These are phyloP conservation scores for Chorisops tibialis DNA, from an alignment of 2,888 invertebrate genomes.

Conservation along the genomic window DNA sequence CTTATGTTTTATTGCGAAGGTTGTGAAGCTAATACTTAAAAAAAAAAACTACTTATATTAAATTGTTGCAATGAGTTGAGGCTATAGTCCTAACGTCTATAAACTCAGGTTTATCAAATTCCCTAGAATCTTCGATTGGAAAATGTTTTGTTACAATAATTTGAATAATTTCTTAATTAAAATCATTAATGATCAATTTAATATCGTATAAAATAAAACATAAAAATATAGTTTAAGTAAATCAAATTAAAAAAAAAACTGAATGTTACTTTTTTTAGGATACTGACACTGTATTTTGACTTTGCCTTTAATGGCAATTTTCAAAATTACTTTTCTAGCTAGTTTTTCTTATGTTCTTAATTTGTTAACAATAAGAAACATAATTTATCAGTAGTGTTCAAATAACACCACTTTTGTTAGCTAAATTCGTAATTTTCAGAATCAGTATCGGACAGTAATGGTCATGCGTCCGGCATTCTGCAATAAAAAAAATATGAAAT, in stretches of 20 bases:
- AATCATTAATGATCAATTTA: neutral
- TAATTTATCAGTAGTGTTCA: too few relatives aligned
- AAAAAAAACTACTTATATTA: too few relatives aligned
- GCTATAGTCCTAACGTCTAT: too few relatives aligned
- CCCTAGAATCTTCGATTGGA: too few relatives aligned
- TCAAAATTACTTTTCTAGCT: constrained; percentile 29
- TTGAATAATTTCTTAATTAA: neutral
- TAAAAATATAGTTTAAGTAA: neutral
- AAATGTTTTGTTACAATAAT: neutral
- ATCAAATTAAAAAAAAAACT: neutral
- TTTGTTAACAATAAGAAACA: neutral
- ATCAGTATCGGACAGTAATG: constrained; percentile 50
- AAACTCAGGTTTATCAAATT: too few relatives aligned
- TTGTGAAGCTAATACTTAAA: too few relatives aligned
- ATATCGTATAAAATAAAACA: neutral
- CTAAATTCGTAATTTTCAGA: constrained; percentile 47
- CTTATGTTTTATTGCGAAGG: too few relatives aligned
- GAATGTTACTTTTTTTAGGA: constrained; percentile 11
- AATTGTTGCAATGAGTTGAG: too few relatives aligned
- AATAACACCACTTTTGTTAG: constrained; percentile 30
- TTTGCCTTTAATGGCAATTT: constrained; percentile 22
- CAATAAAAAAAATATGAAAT: constrained; percentile 27
- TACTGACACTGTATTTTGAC: constrained; percentile 30
- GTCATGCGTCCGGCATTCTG: constrained; percentile 52
- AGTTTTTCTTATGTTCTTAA: neutral